A percentile compares a stretch with the other conserved stretches of the same genome.
Conservation (phyloP, 2,797 vertebrate species). For the Chiropotes sagulatus region DNA sequence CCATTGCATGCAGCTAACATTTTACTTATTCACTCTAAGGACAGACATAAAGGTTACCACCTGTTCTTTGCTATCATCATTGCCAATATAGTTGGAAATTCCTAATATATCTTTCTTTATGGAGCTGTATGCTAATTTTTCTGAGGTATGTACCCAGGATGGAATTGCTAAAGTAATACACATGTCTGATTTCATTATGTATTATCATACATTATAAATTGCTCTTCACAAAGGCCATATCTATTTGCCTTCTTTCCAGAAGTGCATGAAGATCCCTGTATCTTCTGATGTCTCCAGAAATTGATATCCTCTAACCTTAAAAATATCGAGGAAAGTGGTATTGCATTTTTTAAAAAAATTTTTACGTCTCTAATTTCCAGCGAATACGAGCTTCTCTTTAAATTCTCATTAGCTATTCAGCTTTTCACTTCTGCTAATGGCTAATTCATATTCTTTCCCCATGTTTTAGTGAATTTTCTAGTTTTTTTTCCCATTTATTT, state of each 20-base stretch:
- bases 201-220: neutral
- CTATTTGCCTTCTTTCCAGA: neutral
- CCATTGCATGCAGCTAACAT: neutral
- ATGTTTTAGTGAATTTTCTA: neutral
- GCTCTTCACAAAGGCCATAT: neutral
- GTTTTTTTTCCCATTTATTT: neutral
- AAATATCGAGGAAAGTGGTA: neutral
- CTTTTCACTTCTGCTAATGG: neutral
- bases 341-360: neutral
- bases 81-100: neutral
- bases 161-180: neutral
- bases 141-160: neutral
- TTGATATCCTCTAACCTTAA: neutral
- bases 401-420: neutral
- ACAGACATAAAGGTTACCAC: neutral
- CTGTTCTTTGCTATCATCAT: neutral
- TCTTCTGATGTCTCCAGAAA: neutral
- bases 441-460: neutral
- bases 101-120: neutral
- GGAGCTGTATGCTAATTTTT: neutral
- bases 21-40: neutral
- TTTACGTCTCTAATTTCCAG: neutral
- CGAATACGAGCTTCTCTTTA: neutral
- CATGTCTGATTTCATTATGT: neutral
- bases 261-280: neutral